Evolutionary conservation across 2,797 vertebrate genomes (phyloP), one percentile per base, ranked within the genome.

Genomic region (Aulostomus chinensis): DNA sequence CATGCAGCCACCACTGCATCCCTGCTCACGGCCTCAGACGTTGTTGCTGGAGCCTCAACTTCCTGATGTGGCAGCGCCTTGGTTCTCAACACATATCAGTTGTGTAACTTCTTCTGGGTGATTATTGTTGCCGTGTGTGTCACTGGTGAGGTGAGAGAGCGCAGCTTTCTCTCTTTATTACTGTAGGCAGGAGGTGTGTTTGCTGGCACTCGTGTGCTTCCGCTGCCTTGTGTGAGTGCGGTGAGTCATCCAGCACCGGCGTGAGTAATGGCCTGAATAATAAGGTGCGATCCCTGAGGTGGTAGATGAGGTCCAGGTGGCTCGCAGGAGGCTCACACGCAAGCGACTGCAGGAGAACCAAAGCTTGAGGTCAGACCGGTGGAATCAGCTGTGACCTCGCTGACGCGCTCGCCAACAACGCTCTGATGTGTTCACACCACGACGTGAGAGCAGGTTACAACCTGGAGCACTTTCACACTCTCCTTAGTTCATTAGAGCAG

Each of bases 231-330:
- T 30, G 40, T 42, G 15, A 16, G 21, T 28, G 15, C 14, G 14
- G 4, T 80, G 81, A 76, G 73, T 80, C 71, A 83, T 65, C 25
- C 38, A 14, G 51, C 30, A 35, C 55, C 12, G 14, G 11, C 14
- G 10, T 87, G 80, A 83, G 53, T 84, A 74, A 82, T 50, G 20
- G 47, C 36, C 41, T 40, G 32, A 68, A 79, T 55, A 58, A 73
- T 47, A 36, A 2, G 1, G 9, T 15, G 2, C 30, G 17, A 53
- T 72, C 56, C 80, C 63, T 1, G 41, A 50, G 74, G 80, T 43
- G 21, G 42, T 39, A 56, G 71, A 68, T 49, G 54, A 36, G 7
- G 38, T 70, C 65, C 80, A 81, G 77, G 49, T 63, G 74, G 40
- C 22, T 52, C 12, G 40, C 17, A n/a, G 29, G 49, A 42, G 16